Evolutionary conservation across 2,888 invertebrate genomes (phyloP), one percentile per base, ranked within the genome.

Genomic region (Amblyjoppa fuscipennis): DNA sequence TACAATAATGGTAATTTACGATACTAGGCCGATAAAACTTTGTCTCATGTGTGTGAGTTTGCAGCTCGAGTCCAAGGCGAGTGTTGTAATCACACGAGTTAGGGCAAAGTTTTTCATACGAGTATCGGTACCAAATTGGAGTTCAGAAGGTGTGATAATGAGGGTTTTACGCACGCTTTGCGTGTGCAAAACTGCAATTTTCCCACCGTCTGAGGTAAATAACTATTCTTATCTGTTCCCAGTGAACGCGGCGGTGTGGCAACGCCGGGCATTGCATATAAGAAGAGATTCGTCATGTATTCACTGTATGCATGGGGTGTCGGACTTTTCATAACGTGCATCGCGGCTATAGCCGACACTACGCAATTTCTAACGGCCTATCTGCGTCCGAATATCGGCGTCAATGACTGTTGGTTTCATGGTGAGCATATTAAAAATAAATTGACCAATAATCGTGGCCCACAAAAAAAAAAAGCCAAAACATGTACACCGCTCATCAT

Each of bases 271-370:
- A 88, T 81, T 53, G 78, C 82, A 51, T 85, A 91, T 25, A 86
- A 75, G 45, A 96, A 95, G 69, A 95, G 96, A 83, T 97, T 97
- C 91, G 79, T 96, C 2, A 94, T 95, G 91, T 97, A 97, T 92
- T 96, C 96, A 0, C 66, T 96, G 1, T 97, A 97, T 92, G 97
- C 97, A 1, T 97, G 97, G 97, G 96, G 96, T 3, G 89, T 96
- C 11, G 95, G 97, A 0, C 91, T 96, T 3, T 51, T 95, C 0
- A 92, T 97, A 56, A 96, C 96, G 0, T 88, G 94, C 11, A 91
- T 95, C 7, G 96, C 96, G 80, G 95, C 95, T 74, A 90, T 95
- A 2, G 93, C 96, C 78, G 96, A 96, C 88, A 93, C 93, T 66
- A 95, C 95, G 45, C 94, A 94, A 16, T 74, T 95, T n/a, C 85